A percentile compares a stretch with the other conserved stretches of the same genome.
These are phyloP conservation scores for Pheosia tremula DNA, from an alignment of 2,888 invertebrate species.

Conservation along the genomic window DNA sequence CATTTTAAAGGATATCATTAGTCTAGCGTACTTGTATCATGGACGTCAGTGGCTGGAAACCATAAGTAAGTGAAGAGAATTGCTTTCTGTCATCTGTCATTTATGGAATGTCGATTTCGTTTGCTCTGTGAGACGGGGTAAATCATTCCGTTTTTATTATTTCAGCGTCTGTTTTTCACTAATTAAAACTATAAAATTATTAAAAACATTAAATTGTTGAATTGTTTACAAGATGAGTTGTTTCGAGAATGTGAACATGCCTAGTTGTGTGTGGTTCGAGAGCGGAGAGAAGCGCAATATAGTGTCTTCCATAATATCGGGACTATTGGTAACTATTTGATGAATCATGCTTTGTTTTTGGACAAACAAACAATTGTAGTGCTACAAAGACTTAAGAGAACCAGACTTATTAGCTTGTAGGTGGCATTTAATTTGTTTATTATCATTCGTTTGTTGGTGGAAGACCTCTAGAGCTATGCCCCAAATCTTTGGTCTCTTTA, in stretches of 20 bases:
- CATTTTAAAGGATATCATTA: too few species aligned
- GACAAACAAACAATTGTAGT: not conserved
- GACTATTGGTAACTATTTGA: conserved; percentile 89
- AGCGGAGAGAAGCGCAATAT: conserved; percentile 94
- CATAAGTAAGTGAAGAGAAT: too few species aligned
- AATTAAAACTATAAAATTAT: conserved; percentile 17
- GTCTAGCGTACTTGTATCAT: too few species aligned
- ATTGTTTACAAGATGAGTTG: conserved; percentile 80
- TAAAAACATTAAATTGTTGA: conserved; percentile 14
- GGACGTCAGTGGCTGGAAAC: too few species aligned
- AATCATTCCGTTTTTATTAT: not conserved
- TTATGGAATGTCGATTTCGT: too few species aligned
- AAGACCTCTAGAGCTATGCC: too few species aligned
- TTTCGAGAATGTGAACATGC: conserved; percentile 90
- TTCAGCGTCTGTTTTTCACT: conserved; percentile 22
- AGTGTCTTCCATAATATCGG: conserved; percentile 93
- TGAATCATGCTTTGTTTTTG: conserved; percentile 53
- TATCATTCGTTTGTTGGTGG: too few species aligned
- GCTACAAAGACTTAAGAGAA: not conserved
- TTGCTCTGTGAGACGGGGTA: too few species aligned
- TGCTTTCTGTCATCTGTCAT: too few species aligned
- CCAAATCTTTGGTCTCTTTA: too few species aligned
- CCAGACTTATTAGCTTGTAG: not conserved
- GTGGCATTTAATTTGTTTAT: too few species aligned
- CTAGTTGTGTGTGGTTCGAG: conserved; percentile 93